Evolutionary conservation across 2,113 vertebrate genomes (phyloP).

Genomic region (Cebidichthys violaceus): DNA sequence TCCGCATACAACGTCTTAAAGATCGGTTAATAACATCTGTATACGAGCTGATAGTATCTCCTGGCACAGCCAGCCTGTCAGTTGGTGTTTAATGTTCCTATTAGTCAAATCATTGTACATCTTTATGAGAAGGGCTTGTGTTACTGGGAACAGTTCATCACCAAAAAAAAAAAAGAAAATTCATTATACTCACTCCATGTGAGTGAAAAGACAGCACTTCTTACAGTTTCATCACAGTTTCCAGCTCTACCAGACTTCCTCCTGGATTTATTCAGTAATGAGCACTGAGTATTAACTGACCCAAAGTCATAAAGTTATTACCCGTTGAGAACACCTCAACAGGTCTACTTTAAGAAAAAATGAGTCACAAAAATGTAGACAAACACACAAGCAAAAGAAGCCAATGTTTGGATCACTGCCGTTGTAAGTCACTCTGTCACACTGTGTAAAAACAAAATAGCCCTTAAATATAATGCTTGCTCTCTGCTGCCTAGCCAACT

Average conservation of each 20-base stretch:
- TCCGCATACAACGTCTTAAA: background rate
- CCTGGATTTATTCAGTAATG: background rate
- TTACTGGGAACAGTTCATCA: conserved; percentile 9
- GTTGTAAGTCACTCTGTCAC: conserved; percentile 19
- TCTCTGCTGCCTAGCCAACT: background rate
- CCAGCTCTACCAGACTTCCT: background rate
- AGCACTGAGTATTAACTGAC: background rate
- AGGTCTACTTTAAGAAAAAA: background rate
- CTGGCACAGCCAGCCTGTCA: conserved; percentile 16
- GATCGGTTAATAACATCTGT: background rate
- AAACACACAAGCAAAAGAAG: background rate
- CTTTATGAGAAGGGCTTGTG: conserved; percentile 1
- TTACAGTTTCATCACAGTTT: conserved; percentile 10
- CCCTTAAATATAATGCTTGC: conserved; percentile 9
- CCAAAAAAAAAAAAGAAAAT: background rate
- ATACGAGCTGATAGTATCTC: background rate
- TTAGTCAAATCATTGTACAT: conserved; percentile 3
- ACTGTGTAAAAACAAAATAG: background rate
- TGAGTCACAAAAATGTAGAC: background rate
- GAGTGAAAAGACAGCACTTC: background rate
- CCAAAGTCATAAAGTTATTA: background rate
- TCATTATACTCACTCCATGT: background rate
- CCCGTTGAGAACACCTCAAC: background rate
- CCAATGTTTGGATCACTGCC: background rate
- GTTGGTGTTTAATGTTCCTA: background rate